Percentiles rank a stretch among this genome's conserved stretches.
phyloP scores from a whole-genome alignment of 2,888 invertebrate genomes.

The Lochmaea crataegi region DNA sequence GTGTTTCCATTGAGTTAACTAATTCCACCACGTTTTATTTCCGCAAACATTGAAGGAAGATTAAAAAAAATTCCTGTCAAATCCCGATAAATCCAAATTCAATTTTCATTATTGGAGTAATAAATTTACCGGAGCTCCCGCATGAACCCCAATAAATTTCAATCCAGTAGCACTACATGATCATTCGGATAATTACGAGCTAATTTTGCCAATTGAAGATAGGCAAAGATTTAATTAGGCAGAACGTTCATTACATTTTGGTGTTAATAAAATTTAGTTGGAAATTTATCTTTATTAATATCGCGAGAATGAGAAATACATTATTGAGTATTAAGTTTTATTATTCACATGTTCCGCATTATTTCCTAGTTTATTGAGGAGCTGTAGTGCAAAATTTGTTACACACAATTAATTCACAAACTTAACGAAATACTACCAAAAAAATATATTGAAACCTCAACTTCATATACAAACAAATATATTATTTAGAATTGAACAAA shows the following conservation, averaged over 20 bases:
- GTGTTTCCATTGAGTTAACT: not conserved
- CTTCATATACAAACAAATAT: too few relatives aligned
- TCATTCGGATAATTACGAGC: slow-evolving; percentile 29
- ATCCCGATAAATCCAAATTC: slow-evolving; percentile 10
- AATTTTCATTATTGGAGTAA: slow-evolving; percentile 33
- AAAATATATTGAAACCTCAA: too few relatives aligned
- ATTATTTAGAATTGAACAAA: too few relatives aligned
- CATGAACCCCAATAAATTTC: slow-evolving; percentile 26
- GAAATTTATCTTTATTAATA: too few relatives aligned
- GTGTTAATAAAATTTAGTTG: too few relatives aligned
- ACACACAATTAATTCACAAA: too few relatives aligned
- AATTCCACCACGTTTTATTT: not conserved
- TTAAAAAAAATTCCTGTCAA: not conserved
- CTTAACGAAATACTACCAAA: too few relatives aligned
- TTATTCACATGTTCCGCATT: too few relatives aligned
- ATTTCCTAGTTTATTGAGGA: too few relatives aligned
- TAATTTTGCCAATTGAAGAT: slow-evolving; percentile 32
- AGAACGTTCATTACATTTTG: not conserved
- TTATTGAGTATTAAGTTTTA: too few relatives aligned
- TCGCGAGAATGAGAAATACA: too few relatives aligned
- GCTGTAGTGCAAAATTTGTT: too few relatives aligned
- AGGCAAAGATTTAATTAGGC: slow-evolving; percentile 24
- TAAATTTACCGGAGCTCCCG: slow-evolving; percentile 25
- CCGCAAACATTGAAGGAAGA: not conserved
- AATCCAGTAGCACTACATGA: slow-evolving; percentile 29